phyloP scores from a whole-genome alignment of 2,797 vertebrate species.

The Notolabrus celidotus region DNA sequence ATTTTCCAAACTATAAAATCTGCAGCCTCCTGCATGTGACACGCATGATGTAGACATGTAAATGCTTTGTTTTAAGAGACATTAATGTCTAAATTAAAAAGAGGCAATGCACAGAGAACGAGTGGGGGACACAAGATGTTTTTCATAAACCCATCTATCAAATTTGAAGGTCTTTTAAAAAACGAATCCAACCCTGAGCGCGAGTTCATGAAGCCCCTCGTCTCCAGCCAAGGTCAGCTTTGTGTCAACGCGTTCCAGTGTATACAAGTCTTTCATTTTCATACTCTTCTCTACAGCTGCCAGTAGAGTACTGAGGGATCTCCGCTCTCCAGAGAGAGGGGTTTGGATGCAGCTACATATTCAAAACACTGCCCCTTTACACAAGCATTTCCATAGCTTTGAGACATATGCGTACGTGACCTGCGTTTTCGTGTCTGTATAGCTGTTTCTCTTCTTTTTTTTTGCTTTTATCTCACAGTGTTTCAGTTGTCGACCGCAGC shows the following conservation, averaged over 20 bases:
- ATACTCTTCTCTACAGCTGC: not conserved
- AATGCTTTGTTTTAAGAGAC: not conserved
- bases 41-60: not conserved
- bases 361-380: constrained; percentile 18
- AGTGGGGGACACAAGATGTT: not conserved
- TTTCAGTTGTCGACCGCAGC: constrained; percentile 22
- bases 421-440: constrained; percentile 11
- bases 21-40: not conserved
- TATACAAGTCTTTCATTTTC: constrained; percentile 11
- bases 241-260: not conserved
- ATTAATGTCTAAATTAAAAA: not conserved
- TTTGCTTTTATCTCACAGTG: constrained; percentile 18
- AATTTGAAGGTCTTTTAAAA: not conserved
- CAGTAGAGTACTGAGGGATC: not conserved
- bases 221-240: not conserved
- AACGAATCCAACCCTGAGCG: not conserved
- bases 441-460: constrained; percentile 6
- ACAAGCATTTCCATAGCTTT: constrained; percentile 29
- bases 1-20: not conserved
- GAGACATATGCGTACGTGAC: constrained; percentile 38
- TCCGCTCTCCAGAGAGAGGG: constrained; percentile 2
- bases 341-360: constrained; percentile 31
- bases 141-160: not conserved
- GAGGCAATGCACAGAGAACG: too few species aligned
- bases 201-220: not conserved